Evolutionary conservation across 2,888 invertebrate species (phyloP), one percentile per base, ranked within the genome.

Genomic region (Sericinus montela): DNA sequence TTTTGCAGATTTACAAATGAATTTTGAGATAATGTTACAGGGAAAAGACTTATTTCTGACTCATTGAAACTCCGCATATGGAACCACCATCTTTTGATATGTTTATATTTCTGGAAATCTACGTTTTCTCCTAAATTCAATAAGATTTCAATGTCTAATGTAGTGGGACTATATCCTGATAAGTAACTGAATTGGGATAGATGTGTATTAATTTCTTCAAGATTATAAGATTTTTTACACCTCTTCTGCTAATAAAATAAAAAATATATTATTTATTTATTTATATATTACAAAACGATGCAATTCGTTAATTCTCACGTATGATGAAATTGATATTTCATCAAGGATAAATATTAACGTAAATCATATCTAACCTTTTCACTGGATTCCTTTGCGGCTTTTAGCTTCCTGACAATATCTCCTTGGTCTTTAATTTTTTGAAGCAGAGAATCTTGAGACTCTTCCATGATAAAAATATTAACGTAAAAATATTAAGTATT

Each of bases 321-420:
- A 13, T 30, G 15, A 29, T 37, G 5, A 37, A 3, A 36, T 23
- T 6, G 6, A 23, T 6, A 41, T 48, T 28, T 39, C 9, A 40
- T 19, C 38, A 46, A 16, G 16, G 32, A 11, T 30, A 14, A 30
- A 23, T 5, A 14, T 4, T 14, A 34, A 28, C 14, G 39, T 11
- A 13, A 38, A 13, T 19, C 16, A 16, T 49, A 50, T 75, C 75
- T 70, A 65, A 95, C 96, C 94, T 93, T 92, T 60, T 93, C 93
- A 74, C 91, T 92, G 44, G 93, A 91, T 78, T 94, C 95, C 81
- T 95, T 95, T 25, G 93, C 92, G 57, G 93, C 90, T 86, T 97
- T 97, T 55, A 96, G 85, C 83, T 94, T 93, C 67, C 96, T 91
- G 43, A 97, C 95, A 60, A 94, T 77, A 75, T 96, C 95, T 57